Percentiles rank a stretch among this genome's conserved stretches.
phyloP scores from a whole-genome alignment of 1,140 invertebrate species.

The Pteromalus puparum region DNA sequence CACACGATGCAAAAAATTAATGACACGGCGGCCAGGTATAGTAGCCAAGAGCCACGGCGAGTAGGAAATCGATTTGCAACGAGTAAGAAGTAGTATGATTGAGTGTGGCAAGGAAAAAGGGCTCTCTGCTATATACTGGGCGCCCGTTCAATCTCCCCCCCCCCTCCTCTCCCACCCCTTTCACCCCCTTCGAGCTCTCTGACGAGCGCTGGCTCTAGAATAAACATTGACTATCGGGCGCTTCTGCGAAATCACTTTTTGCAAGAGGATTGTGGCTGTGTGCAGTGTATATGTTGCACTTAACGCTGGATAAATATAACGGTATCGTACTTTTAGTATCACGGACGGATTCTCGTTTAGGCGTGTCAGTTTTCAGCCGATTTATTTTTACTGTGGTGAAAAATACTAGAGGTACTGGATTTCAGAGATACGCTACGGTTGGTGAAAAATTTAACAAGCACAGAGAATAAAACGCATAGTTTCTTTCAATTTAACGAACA shows the following conservation, averaged over 20 bases:
- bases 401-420: too few species aligned
- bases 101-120: conserved; percentile 2
- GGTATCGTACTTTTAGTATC: not conserved
- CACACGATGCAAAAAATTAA: too few species aligned
- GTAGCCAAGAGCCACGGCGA: not conserved
- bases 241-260: not conserved
- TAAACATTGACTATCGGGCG: not conserved
- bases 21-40: too few species aligned
- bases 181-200: not conserved
- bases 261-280: not conserved
- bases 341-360: too few species aligned
- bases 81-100: conserved; percentile 26
- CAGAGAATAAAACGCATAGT: too few species aligned
- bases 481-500: too few species aligned
- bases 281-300: not conserved
- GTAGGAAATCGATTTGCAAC: conserved; percentile 29
- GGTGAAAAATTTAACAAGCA: too few species aligned
- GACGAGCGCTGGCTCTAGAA: not conserved
- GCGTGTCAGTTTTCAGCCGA: too few species aligned
- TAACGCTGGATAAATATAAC: not conserved
- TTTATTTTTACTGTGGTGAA: too few species aligned
- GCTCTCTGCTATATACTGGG: too few species aligned
- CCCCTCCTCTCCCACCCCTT: not conserved
- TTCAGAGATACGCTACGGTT: too few species aligned
- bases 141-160: not conserved